Evolutionary conservation across 1,140 invertebrate species (phyloP).

Genomic region (Monochamus saltuarius): DNA sequence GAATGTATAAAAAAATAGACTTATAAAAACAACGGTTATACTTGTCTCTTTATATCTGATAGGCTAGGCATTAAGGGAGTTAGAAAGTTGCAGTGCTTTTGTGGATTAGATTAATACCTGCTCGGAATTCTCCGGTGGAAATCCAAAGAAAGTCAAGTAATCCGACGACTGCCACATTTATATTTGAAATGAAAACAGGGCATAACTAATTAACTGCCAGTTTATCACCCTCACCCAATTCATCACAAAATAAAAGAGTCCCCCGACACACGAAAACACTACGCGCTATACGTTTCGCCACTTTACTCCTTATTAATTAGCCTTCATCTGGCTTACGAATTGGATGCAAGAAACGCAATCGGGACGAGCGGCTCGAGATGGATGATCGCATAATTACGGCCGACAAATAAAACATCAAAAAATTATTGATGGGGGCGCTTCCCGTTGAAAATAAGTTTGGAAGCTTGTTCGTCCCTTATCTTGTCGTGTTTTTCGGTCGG

Average conservation of each 20-base stretch:
- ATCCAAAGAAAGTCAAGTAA: not conserved
- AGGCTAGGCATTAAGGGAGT: too few relatives aligned
- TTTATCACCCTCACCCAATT: constrained; percentile 9
- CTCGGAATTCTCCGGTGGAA: not conserved
- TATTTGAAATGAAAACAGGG: not conserved
- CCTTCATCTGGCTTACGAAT: constrained; percentile 12
- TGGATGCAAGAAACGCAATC: not conserved
- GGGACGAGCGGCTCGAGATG: constrained; percentile 8
- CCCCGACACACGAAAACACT: constrained; percentile 12
- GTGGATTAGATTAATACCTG: not conserved
- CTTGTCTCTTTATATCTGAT: too few relatives aligned
- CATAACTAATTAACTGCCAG: constrained; percentile 19
- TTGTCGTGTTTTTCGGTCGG: not conserved
- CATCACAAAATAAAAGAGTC: constrained; percentile 7
- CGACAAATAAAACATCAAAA: constrained; percentile 13
- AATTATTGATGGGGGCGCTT: constrained; percentile 13
- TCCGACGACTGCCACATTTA: constrained; percentile 1
- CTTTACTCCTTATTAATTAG: constrained; percentile 18
- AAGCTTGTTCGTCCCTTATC: not conserved
- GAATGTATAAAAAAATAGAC: too few relatives aligned
- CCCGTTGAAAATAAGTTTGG: not conserved
- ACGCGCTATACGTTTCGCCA: not conserved
- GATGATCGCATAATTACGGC: constrained; percentile 12
- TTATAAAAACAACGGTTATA: too few relatives aligned
- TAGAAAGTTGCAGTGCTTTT: too few relatives aligned